These are phyloP conservation scores for Ichneumoninae sp. DNA, from an alignment of 2,888 invertebrate genomes.

Conservation along the genomic window DNA sequence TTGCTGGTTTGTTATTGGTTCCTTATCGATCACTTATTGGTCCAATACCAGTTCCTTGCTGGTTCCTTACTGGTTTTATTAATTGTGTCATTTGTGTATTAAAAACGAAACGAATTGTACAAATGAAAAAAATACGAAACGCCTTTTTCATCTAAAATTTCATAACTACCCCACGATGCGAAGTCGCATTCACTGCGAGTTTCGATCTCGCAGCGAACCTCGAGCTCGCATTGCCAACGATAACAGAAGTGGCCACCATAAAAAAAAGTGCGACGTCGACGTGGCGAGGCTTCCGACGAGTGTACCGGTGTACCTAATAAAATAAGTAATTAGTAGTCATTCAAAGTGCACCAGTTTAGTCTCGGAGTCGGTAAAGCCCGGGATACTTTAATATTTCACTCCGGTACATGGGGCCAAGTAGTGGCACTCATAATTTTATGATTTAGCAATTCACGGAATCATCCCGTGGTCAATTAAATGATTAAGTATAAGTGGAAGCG, in stretches of 20 bases:
- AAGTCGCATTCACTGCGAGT: too few relatives aligned
- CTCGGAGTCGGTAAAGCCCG: background rate
- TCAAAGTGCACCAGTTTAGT: constrained; percentile 32
- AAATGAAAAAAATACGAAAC: too few relatives aligned
- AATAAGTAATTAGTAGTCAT: constrained; percentile 38
- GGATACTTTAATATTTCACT: constrained; percentile 36
- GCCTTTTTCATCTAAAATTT: too few relatives aligned
- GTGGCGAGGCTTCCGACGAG: background rate
- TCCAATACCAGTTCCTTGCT: too few relatives aligned
- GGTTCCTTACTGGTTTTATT: too few relatives aligned
- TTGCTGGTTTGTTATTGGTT: too few relatives aligned
- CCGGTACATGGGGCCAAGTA: background rate
- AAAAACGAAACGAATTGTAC: too few relatives aligned
- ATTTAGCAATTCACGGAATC: constrained; percentile 48
- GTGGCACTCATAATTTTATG: constrained; percentile 49
- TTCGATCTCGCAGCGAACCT: too few relatives aligned
- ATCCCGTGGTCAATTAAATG: constrained; percentile 57
- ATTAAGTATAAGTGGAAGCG: constrained; percentile 35
- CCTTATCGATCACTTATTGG: too few relatives aligned
- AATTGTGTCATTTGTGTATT: too few relatives aligned
- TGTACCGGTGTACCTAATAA: constrained; percentile 40
- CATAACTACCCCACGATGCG: too few relatives aligned
- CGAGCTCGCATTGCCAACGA: background rate
- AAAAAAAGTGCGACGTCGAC: background rate
- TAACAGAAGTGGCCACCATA: background rate